These are phyloP conservation scores for Bufo bufo DNA, from an alignment of 2,113 vertebrate genomes.

Conservation along the genomic window DNA sequence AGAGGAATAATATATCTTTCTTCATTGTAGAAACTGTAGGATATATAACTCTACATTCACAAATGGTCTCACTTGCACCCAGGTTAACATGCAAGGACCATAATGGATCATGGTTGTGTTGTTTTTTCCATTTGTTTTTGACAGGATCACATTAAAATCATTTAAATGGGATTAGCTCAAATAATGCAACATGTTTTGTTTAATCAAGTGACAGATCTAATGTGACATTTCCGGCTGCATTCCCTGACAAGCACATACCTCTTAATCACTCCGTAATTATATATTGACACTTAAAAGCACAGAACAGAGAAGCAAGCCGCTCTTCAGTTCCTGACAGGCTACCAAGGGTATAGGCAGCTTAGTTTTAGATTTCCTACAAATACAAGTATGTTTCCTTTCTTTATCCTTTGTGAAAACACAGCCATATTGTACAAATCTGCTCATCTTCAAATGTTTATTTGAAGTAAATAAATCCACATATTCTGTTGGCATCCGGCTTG, in stretches of 20 bases:
- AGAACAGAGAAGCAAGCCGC: neutral
- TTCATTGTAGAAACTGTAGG: neutral
- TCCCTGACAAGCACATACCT: neutral
- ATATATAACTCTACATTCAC: neutral
- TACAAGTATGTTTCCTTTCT: conserved; percentile 1
- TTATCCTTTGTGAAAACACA: conserved; percentile 18
- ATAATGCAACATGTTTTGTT: neutral
- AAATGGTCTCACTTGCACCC: neutral
- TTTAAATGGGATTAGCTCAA: neutral
- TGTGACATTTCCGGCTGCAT: neutral
- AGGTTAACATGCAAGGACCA: neutral
- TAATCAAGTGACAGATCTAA: conserved; percentile 4
- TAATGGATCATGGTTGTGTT: neutral
- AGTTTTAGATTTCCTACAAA: conserved; percentile 8
- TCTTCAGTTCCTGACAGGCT: conserved; percentile 9
- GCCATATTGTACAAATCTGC: conserved; percentile 34
- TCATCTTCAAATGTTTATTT: conserved; percentile 50
- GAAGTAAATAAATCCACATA: conserved; percentile 44
- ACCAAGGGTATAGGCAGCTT: neutral
- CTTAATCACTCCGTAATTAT: conserved; percentile 17
- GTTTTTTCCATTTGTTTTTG: neutral
- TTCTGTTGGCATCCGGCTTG: neutral
- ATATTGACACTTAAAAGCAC: conserved; percentile 9
- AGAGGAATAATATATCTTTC: neutral
- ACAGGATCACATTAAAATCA: neutral